Conservation (phyloP, 1,140 invertebrate species). For the silkworm (Bombyx mori) region DNA sequence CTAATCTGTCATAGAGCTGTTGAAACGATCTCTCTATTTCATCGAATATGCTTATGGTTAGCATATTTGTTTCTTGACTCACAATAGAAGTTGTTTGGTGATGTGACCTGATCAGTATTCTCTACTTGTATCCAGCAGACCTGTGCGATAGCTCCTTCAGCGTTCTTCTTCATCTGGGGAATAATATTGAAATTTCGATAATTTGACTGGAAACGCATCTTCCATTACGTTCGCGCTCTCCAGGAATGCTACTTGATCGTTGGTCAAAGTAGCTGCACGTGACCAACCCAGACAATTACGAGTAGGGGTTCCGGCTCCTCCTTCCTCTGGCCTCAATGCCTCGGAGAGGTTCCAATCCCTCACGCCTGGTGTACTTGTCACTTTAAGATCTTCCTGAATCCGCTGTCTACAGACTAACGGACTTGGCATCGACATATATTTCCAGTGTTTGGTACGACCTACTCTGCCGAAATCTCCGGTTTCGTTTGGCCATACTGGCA, state of each 20-base stretch:
- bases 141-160: background rate
- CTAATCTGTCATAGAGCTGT: conserved; percentile 17
- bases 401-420: too few relatives aligned
- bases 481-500: too few relatives aligned
- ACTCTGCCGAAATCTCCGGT: too few relatives aligned
- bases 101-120: too few relatives aligned
- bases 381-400: too few relatives aligned
- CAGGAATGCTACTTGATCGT: background rate
- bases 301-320: background rate
- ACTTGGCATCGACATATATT: too few relatives aligned
- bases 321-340: background rate
- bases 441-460: too few relatives aligned
- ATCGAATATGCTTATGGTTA: conserved; percentile 12
- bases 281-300: background rate
- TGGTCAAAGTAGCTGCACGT: background rate
- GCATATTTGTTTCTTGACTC: background rate
- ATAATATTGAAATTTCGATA: background rate
- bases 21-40: conserved; percentile 18
- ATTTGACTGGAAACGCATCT: background rate
- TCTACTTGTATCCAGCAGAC: background rate
- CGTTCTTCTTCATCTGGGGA: background rate
- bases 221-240: background rate
- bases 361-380: too few relatives aligned
- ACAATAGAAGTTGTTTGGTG: too few relatives aligned
- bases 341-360: background rate